A percentile compares a stretch with the other conserved stretches of the same genome.
phyloP scores from a whole-genome alignment of 2,888 invertebrate genomes.

The Spilosoma lubricipeda region DNA sequence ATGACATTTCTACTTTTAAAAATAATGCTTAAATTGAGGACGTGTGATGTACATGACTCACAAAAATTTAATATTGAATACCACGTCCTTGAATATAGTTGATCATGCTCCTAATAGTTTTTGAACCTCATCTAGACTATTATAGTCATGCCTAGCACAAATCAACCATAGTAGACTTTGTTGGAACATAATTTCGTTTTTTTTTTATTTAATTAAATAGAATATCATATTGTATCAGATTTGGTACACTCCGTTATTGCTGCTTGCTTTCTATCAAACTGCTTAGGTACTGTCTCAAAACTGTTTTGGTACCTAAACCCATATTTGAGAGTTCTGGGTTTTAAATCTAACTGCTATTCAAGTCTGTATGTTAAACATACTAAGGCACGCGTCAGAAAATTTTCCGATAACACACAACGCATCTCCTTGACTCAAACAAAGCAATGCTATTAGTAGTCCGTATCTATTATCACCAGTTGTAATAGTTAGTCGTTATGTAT shows the following conservation, averaged over 20 bases:
- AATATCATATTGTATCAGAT: no score
- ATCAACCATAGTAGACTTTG: no score
- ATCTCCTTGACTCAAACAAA: background rate
- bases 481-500: constrained; percentile 21
- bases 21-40: background rate
- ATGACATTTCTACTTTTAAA: no score
- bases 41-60: no score
- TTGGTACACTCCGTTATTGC: background rate
- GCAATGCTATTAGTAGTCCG: background rate
- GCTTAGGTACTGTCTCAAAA: background rate
- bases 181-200: no score
- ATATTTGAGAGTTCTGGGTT: background rate
- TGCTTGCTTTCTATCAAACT: background rate
- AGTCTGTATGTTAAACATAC: no score
- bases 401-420: background rate
- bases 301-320: background rate
- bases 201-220: no score
- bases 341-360: background rate
- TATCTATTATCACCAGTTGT: background rate
- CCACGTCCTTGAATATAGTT: background rate
- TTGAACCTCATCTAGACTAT: background rate
- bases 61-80: no score
- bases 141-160: background rate
- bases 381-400: background rate
- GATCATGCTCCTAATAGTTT: background rate